Conservation (phyloP, 2,113 vertebrate genomes). For the Corythaeola cristata region DNA sequence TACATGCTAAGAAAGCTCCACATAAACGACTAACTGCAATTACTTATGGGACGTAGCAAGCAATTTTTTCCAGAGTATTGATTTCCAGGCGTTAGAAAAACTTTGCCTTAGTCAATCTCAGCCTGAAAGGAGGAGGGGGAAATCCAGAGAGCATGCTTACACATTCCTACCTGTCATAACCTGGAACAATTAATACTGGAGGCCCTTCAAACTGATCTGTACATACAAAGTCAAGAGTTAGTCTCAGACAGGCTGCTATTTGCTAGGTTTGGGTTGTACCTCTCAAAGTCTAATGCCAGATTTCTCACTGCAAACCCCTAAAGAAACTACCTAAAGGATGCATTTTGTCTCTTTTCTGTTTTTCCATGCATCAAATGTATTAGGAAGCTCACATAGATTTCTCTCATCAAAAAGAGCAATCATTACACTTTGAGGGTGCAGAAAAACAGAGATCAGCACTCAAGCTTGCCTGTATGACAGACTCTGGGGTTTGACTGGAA, state of each 20-base stretch:
- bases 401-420: neutral
- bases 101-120: neutral
- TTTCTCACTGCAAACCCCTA: neutral
- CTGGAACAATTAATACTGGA: neutral
- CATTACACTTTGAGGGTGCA: neutral
- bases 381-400: neutral
- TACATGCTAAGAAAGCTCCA: neutral
- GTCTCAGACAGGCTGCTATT: neutral
- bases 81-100: constrained; percentile 10
- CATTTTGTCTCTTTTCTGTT: neutral
- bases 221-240: neutral
- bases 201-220: neutral
- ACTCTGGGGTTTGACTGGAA: neutral
- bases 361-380: neutral
- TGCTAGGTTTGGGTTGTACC: neutral
- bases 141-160: neutral
- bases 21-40: neutral
- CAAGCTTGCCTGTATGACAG: neutral
- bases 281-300: neutral
- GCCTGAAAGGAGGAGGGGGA: neutral
- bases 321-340: neutral
- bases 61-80: neutral
- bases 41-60: neutral
- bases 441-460: neutral
- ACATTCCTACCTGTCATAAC: constrained; percentile 44